Percentiles rank a stretch among this genome's conserved stretches.
phyloP scores from a whole-genome alignment of 1,140 invertebrate species.

The Andricus grossulariae region DNA sequence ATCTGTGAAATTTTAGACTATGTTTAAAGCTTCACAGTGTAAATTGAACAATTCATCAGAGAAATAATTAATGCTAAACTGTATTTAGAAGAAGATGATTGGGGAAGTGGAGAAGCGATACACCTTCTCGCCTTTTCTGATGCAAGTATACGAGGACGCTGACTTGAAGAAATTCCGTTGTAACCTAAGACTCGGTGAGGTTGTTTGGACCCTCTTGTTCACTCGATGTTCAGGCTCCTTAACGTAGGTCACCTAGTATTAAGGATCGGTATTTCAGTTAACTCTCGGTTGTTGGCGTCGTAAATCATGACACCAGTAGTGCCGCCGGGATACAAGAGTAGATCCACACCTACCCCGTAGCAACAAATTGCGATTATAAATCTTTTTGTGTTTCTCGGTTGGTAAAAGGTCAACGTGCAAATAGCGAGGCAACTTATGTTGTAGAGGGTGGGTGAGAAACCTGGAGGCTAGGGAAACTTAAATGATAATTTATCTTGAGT shows the following conservation, averaged over 20 bases:
- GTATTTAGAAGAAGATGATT: background rate
- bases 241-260: constrained; percentile 52
- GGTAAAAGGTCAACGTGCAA: constrained; percentile 34
- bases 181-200: constrained; percentile 33
- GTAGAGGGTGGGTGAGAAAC: background rate
- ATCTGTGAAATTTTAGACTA: background rate
- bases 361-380: constrained; percentile 53
- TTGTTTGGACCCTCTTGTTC: constrained; percentile 1
- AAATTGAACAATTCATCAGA: background rate
- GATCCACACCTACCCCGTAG: constrained; percentile 38
- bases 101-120: background rate
- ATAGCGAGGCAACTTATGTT: constrained; percentile 18
- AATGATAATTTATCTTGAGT: constrained; percentile 12
- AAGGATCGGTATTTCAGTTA: constrained; percentile 56
- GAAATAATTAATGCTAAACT: background rate
- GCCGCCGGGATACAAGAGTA: constrained; percentile 42
- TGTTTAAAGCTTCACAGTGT: no score
- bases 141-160: constrained; percentile 44
- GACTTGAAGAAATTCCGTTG: constrained; percentile 52
- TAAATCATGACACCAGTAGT: constrained; percentile 54
- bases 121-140: constrained; percentile 15
- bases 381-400: constrained; percentile 47
- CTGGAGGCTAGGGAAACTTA: constrained; percentile 13
- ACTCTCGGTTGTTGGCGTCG: constrained; percentile 50
- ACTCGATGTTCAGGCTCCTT: constrained; percentile 42